These are phyloP conservation scores for Steinernema khuongi DNA, from an alignment of 1,140 invertebrate genomes.

Conservation along the genomic window DNA sequence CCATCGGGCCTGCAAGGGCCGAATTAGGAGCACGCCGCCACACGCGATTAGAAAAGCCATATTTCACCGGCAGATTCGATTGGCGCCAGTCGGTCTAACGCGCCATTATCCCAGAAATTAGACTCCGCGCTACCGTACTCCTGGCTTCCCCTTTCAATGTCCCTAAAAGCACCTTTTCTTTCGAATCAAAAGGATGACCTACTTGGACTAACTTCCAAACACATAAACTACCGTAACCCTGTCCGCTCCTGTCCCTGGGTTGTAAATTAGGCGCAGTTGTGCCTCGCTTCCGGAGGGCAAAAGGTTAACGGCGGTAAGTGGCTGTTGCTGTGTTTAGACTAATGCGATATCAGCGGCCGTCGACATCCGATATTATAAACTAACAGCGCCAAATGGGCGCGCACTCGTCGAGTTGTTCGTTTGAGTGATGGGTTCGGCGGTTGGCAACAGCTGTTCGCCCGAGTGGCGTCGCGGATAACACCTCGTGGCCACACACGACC, in stretches of 20 bases:
- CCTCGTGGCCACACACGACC: background rate
- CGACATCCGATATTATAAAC: conserved; percentile 15
- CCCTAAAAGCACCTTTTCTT: background rate
- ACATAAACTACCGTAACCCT: no score
- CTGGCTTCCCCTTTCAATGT: background rate
- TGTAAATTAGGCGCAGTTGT: conserved; percentile 9
- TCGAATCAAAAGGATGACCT: no score
- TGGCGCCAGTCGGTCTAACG: background rate
- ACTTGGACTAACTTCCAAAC: no score
- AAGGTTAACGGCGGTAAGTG: conserved; percentile 15
- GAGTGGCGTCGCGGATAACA: conserved; percentile 4
- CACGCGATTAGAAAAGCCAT: conserved; percentile 6
- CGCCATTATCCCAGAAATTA: background rate
- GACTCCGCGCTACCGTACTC: background rate
- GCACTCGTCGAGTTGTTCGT: conserved; percentile 8
- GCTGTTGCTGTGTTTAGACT: conserved; percentile 8
- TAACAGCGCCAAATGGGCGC: conserved; percentile 9
- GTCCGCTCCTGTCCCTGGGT: no score
- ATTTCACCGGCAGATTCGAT: conserved; percentile 1
- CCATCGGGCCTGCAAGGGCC: background rate
- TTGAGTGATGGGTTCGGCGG: conserved; percentile 14
- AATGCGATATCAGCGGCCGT: conserved; percentile 3
- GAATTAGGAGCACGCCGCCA: background rate
- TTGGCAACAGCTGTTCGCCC: conserved; percentile 7
- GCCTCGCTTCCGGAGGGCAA: conserved; percentile 9